phyloP scores from a whole-genome alignment of 1,140 invertebrate species.

The Notospermus geniculatus region DNA sequence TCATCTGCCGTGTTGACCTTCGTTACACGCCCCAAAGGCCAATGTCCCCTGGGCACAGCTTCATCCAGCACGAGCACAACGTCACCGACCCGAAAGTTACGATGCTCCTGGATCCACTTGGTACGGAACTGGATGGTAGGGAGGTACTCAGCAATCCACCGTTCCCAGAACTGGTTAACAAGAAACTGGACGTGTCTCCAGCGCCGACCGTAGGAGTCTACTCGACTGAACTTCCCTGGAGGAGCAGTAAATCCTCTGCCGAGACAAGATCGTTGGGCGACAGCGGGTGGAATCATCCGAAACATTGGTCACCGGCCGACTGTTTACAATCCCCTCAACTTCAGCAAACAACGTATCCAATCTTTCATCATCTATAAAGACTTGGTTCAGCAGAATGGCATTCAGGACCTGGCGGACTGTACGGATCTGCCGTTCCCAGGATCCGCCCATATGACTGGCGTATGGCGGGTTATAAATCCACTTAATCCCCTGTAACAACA shows the following conservation, averaged over 20 bases:
- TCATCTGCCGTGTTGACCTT: no score
- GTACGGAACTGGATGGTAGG: neutral
- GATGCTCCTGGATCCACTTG: slow-evolving; percentile 6
- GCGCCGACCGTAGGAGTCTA: no score
- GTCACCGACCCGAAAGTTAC: slow-evolving; percentile 11
- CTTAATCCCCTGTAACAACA: no score
- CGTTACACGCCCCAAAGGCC: slow-evolving; percentile 5
- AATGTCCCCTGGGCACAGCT: neutral
- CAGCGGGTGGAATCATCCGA: slow-evolving; percentile 10
- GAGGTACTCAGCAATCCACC: slow-evolving; percentile 15
- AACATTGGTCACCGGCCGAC: no score
- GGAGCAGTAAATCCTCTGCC: slow-evolving; percentile 3
- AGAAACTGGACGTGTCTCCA: slow-evolving; percentile 15
- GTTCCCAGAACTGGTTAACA: slow-evolving; percentile 8
- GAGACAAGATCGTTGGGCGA: slow-evolving; percentile 12
- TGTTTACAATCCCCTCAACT: no score
- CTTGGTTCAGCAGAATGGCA: neutral
- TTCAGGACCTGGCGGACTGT: slow-evolving; percentile 7
- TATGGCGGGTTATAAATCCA: slow-evolving; percentile 1
- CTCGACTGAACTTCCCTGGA: slow-evolving; percentile 9
- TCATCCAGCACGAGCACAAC: slow-evolving; percentile 10
- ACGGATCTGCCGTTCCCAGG: slow-evolving; percentile 14
- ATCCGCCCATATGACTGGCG: slow-evolving; percentile 8
- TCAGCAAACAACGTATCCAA: no score
- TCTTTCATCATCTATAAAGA: no score